A percentile compares a stretch with the other conserved stretches of the same genome.
Evolutionary conservation across 2,797 vertebrate species (phyloP).

Genomic region (Okamejei kenojei): DNA sequence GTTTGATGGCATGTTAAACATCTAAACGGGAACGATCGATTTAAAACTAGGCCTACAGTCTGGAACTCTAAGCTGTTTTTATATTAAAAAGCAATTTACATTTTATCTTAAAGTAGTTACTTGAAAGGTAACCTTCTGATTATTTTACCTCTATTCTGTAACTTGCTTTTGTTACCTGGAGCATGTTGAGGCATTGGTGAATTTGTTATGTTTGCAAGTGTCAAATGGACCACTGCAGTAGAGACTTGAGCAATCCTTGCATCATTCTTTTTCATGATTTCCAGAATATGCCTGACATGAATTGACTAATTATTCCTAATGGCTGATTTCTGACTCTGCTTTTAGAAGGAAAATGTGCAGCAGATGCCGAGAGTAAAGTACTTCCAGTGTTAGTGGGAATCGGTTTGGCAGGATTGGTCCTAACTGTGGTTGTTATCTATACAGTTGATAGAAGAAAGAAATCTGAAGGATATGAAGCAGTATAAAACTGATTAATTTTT

Average conservation of each 20-base stretch:
- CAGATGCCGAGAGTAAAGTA: constrained; percentile 59
- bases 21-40: too few species aligned
- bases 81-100: too few species aligned
- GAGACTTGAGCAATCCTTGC: background rate
- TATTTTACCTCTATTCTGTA: too few species aligned
- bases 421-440: constrained; percentile 58
- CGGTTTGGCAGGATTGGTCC: constrained; percentile 55
- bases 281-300: background rate
- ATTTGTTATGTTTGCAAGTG: background rate
- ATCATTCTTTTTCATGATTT: background rate
- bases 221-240: background rate
- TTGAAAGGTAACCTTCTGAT: too few species aligned
- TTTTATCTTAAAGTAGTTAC: too few species aligned
- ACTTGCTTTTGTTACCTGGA: too few species aligned
- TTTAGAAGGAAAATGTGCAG: constrained; percentile 74
- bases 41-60: too few species aligned
- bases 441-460: constrained; percentile 63
- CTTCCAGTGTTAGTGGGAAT: constrained; percentile 61
- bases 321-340: constrained; percentile 39
- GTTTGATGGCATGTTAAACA: too few species aligned
- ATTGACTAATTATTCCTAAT: background rate
- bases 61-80: too few species aligned
- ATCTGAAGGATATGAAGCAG: constrained; percentile 59
- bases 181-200: background rate
- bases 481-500: constrained; percentile 52